Evolutionary conservation across 2,888 invertebrate species (phyloP).

Genomic region (Alentia gelatinosa): DNA sequence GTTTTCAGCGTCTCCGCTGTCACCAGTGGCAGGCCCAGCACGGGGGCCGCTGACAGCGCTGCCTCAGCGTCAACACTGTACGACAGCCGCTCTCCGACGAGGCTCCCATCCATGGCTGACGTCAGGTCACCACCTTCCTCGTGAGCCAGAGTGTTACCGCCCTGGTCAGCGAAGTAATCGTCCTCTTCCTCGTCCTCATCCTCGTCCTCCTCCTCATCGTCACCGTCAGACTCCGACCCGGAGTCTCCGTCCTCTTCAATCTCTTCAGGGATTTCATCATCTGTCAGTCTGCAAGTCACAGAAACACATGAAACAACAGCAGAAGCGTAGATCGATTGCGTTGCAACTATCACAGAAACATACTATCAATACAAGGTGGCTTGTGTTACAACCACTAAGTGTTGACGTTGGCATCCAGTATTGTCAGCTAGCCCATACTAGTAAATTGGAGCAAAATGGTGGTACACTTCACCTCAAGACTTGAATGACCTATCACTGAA

Average conservation of each 20-base stretch:
- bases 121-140: constrained; percentile 57
- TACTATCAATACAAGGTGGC: not conserved
- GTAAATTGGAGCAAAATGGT: no score
- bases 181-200: constrained; percentile 61
- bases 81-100: not conserved
- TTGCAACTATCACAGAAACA: no score
- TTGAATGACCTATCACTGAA: no score
- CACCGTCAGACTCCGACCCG: constrained; percentile 70
- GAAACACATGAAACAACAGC: no score
- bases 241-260: constrained; percentile 65
- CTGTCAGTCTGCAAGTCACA: constrained; percentile 59
- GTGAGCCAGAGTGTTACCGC: constrained; percentile 60
- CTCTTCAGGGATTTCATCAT: constrained; percentile 71
- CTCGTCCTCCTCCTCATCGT: constrained; percentile 61
- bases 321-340: no score
- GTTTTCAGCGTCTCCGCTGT: constrained; percentile 18
- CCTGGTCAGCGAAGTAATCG: constrained; percentile 48
- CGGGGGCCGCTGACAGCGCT: not conserved
- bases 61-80: constrained; percentile 5
- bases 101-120: not conserved
- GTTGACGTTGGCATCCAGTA: no score
- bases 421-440: no score
- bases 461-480: no score
- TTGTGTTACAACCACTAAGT: no score
- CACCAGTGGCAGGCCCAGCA: constrained; percentile 4